Conservation (phyloP, 2,888 invertebrate genomes). For the Girardia tigrina region DNA sequence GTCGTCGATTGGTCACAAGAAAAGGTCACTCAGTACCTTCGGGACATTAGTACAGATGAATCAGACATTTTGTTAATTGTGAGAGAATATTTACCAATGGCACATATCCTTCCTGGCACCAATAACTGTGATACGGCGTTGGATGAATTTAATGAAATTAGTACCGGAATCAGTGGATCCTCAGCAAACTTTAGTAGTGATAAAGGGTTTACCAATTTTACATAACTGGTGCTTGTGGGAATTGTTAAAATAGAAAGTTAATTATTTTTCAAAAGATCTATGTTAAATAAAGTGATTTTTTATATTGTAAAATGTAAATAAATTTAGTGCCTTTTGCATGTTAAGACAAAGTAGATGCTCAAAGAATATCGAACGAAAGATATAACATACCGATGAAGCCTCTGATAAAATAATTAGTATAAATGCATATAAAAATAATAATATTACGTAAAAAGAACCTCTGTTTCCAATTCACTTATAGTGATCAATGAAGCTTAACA, state of each 20-base stretch:
- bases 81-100: slow-evolving; percentile 35
- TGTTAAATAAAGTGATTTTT: no score
- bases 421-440: no score
- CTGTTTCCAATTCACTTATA: no score
- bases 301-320: no score
- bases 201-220: not conserved
- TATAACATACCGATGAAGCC: no score
- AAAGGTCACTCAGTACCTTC: slow-evolving; percentile 31
- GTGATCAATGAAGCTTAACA: no score
- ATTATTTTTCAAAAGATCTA: slow-evolving; percentile 1
- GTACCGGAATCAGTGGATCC: not conserved
- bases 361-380: no score
- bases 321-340: no score
- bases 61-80: slow-evolving; percentile 26
- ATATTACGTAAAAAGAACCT: no score
- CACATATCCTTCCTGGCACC: slow-evolving; percentile 8
- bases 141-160: slow-evolving; percentile 12
- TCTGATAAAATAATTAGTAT: no score
- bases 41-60: slow-evolving; percentile 29
- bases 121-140: not conserved
- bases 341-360: no score
- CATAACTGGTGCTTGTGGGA: not conserved
- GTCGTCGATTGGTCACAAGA: slow-evolving; percentile 35
- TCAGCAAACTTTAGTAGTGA: not conserved
- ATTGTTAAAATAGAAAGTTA: not conserved